Evolutionary conservation across 2,888 invertebrate species (phyloP).

Genomic region (Drosophila anomelani): DNA sequence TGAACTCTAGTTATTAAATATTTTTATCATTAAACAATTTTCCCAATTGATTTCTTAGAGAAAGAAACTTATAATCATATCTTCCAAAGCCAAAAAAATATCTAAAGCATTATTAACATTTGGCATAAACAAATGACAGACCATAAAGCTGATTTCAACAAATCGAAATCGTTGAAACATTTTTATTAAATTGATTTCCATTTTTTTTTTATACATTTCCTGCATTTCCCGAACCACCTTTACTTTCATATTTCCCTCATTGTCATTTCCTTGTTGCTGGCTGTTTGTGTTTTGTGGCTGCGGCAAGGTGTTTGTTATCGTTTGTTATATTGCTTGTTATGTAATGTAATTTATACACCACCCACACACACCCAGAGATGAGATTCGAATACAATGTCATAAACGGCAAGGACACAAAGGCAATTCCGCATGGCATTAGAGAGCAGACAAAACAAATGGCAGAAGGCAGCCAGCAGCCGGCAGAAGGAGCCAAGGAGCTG

Average conservation of each 20-base stretch:
- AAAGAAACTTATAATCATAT: neutral
- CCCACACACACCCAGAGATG: constrained; percentile 34
- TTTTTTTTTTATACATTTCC: constrained; percentile 6
- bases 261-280: constrained; percentile 34
- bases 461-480: constrained; percentile 8
- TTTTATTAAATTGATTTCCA: constrained; percentile 68
- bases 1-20: neutral
- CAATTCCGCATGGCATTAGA: constrained; percentile 75
- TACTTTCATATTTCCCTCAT: constrained; percentile 28
- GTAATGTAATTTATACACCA: constrained; percentile 74
- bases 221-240: constrained; percentile 16
- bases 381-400: constrained; percentile 75
- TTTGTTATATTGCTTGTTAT: constrained; percentile 80
- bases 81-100: neutral
- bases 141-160: constrained; percentile 49
- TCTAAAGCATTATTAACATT: constrained; percentile 56
- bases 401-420: constrained; percentile 77
- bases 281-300: constrained; percentile 19
- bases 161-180: constrained; percentile 58
- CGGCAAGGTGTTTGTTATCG: constrained; percentile 78
- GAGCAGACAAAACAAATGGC: constrained; percentile 74
- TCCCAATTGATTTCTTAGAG: neutral
- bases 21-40: neutral
- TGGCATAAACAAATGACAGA: constrained; percentile 45
- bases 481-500: constrained; percentile 4